Evolutionary conservation across 2,797 vertebrate genomes (phyloP), one percentile per base, ranked within the genome.

Genomic region (Buphagus erythrorhynchus): DNA sequence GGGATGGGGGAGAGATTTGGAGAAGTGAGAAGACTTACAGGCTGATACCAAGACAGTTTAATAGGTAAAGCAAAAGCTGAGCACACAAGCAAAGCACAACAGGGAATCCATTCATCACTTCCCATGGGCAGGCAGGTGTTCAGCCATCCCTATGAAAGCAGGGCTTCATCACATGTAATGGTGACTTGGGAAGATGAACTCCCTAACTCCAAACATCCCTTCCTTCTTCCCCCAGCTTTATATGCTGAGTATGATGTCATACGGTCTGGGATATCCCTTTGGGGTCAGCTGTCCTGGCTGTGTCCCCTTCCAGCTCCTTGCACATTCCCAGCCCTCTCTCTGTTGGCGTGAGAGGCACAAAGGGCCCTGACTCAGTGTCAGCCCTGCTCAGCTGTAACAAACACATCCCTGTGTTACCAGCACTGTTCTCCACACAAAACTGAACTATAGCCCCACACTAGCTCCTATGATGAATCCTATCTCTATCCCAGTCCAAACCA

Each of bases 1-100:
- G 29, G 49, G 57, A 46, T 14, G 4, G 16, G 13, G 22, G 26
- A 57, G 29, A 68, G 25, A 75, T 74, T 11, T 0, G 0, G 48
- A 74, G 24, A 73, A 80, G 21, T 17, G 15, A 51, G 49, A 75
- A 68, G 54, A 57, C 6, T 28, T 18, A 26, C 0, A 0, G 21
- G 25, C 33, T 58, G 43, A 28, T 66, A 62, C 26, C 31, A 33
- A 49, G 49, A 33, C n/a, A 43, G 36, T 43, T 55, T 62, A 75
- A 36, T 11, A 75, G 63, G 19, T 49, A 55, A 61, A 79, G 61
- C 42, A 62, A 43, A 74, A 62, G 40, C 25, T 0, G 0, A 1
- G 11, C 72, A 58, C 13, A 59, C 21, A 20, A 52, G 61, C 5
- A n/a, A 68, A 79, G n/a, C 42, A 16, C 31, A 51, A 1, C n/a